phyloP scores from a whole-genome alignment of 2,888 invertebrate species.

The Candidula unifasciata region DNA sequence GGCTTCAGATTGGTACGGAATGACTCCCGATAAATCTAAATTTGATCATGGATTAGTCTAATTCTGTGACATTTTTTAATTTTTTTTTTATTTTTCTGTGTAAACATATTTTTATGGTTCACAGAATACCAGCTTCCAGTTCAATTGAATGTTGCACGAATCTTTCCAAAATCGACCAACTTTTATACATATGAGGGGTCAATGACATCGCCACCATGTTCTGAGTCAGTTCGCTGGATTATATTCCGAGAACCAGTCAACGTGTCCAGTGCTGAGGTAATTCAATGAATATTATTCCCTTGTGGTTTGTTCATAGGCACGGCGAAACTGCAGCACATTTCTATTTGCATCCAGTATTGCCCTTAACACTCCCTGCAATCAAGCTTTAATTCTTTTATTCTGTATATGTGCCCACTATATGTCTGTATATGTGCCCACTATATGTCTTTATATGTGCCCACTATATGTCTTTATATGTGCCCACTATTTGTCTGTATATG shows the following conservation, averaged over 20 bases:
- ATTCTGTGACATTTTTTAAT: no score
- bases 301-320: neutral
- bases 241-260: neutral
- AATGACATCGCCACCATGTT: conserved; percentile 2
- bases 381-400: no score
- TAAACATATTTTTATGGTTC: neutral
- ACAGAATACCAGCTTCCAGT: conserved; percentile 10
- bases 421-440: no score
- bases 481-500: no score
- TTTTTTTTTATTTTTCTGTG: no score
- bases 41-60: no score
- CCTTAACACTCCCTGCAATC: no score
- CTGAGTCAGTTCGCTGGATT: neutral
- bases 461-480: no score
- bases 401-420: no score
- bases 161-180: neutral
- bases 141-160: neutral
- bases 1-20: no score
- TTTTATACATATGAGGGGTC: neutral
- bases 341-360: neutral
- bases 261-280: neutral
- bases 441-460: no score
- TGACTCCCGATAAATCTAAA: no score
- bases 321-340: neutral
- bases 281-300: neutral